Evolutionary conservation across 2,113 vertebrate species (phyloP), one percentile per base, ranked within the genome.

Genomic region (Enhydra lutris): DNA sequence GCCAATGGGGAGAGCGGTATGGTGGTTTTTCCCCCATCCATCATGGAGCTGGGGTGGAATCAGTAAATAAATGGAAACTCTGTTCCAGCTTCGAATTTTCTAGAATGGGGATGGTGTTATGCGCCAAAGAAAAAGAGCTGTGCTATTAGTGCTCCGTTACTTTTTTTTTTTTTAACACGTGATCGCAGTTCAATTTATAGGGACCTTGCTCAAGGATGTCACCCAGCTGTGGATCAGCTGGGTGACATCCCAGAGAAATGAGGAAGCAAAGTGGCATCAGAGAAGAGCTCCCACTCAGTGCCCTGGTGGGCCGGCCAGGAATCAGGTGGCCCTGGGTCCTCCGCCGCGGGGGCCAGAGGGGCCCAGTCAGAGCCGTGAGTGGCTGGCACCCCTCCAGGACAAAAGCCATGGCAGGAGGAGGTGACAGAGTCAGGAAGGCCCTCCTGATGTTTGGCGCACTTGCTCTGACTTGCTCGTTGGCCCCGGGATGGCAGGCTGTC

Each of bases 271-370:
- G 10, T 13, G 23, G 6, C 55, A 71, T 34, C 42, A 15, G 74
- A 50, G 76, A 52, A 83, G 82, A 85, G 39, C 24, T 29, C 39
- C 4, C 7, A 14, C 7, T 73, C 57, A 13, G 4, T 50, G 61
- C 42, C 71, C 45, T 52, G 39, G 67, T 0, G 26, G 59, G 29
- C 42, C 36, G 29, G 24, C 34, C 71, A 63, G 13, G 21, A 55
- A n/a, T n/a, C 69, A 45, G 55, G 23, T 15, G 57, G 26, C 26
- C 34, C 9, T 3, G n/a, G n/a, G 6, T 34, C 7, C 90, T 96
- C 13, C 0, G 0, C 52, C 63, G 20, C 11, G 82, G 67, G 3
- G 3, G 23, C 21, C 13, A 0, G 78, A 36, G 50, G 29, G 55
- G 61, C 7, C 18, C 5, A n/a, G 29, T 80, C 87, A 31, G 34